Evolutionary conservation across 2,113 vertebrate species (phyloP).

Genomic region (Ageneiosus marmoratus): DNA sequence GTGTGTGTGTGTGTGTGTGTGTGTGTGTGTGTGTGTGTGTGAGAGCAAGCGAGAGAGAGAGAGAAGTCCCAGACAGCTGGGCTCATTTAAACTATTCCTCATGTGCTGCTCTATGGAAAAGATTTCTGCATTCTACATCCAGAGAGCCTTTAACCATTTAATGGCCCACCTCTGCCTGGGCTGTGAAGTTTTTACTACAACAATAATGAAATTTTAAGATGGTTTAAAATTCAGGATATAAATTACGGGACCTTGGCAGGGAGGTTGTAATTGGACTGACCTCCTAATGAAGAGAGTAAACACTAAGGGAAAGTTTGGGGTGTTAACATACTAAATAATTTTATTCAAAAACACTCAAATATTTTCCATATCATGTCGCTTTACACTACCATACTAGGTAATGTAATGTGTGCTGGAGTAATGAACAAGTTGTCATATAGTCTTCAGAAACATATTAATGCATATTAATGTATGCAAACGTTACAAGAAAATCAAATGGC

Average conservation of each 20-base stretch:
- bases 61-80: slow-evolving; percentile 19
- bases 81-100: slow-evolving; percentile 24
- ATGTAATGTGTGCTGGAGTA: background rate
- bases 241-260: background rate
- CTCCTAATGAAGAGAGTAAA: background rate
- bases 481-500: background rate
- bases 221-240: background rate
- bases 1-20: slow-evolving; percentile 34
- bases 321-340: background rate
- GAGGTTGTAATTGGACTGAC: background rate
- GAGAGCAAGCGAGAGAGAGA: slow-evolving; percentile 14
- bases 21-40: slow-evolving; percentile 36
- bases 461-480: background rate
- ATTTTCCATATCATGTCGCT: background rate
- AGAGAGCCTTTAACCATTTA: slow-evolving; percentile 24
- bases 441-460: slow-evolving; percentile 4
- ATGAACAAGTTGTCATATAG: too few species aligned
- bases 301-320: background rate
- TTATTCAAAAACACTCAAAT: background rate
- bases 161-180: background rate
- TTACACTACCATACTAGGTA: background rate
- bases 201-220: slow-evolving; percentile 1
- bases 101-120: slow-evolving; percentile 23
- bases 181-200: background rate
- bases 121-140: slow-evolving; percentile 17